These are phyloP conservation scores for Masticophis lateralis DNA, from an alignment of 2,797 vertebrate species.

Conservation along the genomic window DNA sequence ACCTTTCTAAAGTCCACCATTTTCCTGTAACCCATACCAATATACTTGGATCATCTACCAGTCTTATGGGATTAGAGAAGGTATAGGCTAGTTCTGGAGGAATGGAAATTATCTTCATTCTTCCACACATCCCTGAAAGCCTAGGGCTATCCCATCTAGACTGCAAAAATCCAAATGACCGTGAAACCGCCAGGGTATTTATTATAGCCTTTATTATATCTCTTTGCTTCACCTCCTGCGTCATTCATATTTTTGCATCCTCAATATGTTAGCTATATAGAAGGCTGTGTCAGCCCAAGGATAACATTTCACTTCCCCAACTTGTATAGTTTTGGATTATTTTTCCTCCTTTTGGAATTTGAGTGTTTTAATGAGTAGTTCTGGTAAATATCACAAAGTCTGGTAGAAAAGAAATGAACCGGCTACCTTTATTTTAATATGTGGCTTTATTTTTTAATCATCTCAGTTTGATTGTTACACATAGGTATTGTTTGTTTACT, in stretches of 20 bases:
- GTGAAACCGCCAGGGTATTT: background rate
- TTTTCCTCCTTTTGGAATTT: background rate
- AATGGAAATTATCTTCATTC: background rate
- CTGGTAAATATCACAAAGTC: background rate
- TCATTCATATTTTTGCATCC: background rate
- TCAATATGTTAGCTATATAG: background rate
- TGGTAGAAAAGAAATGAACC: background rate
- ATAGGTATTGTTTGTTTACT: background rate
- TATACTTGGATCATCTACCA: background rate
- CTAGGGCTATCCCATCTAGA: background rate
- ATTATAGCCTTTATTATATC: background rate
- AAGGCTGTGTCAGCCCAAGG: background rate
- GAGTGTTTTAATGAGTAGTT: background rate
- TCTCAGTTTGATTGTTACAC: background rate
- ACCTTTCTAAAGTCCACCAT: background rate
- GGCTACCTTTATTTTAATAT: background rate
- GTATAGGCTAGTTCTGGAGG: background rate
- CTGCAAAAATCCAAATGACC: background rate
- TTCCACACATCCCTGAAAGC: background rate
- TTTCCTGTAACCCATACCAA: background rate
- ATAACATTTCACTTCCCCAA: background rate
- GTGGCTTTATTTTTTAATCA: background rate
- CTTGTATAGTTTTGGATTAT: background rate
- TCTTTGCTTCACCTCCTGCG: background rate
- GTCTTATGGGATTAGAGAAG: background rate